These are phyloP conservation scores for Rhincodon typus DNA, from an alignment of 2,797 vertebrate genomes.

Conservation along the genomic window DNA sequence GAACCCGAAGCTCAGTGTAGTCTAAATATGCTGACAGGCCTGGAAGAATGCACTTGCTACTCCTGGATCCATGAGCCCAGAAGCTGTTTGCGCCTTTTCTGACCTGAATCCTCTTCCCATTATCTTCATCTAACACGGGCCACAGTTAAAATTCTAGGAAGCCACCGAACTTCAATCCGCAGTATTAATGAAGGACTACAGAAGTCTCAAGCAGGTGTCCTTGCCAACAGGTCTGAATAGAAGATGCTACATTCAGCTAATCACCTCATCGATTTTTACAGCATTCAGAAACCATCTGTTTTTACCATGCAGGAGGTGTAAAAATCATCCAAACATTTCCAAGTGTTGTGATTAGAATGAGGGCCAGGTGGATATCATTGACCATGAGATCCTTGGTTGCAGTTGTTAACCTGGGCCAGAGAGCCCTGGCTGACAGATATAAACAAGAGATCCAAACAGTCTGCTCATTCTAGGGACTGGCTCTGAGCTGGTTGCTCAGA, in stretches of 20 bases:
- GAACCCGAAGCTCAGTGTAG: background rate
- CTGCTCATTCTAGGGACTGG: too few relatives aligned
- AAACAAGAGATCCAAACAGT: too few relatives aligned
- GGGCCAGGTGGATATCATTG: too few relatives aligned
- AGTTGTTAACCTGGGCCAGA: too few relatives aligned
- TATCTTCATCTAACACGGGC: background rate
- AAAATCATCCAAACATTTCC: background rate
- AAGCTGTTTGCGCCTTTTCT: background rate
- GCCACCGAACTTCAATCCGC: background rate
- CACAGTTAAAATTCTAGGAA: background rate
- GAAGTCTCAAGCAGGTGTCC: background rate
- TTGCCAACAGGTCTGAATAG: background rate
- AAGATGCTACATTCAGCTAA: background rate
- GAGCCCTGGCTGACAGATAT: too few relatives aligned
- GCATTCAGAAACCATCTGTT: too few relatives aligned
- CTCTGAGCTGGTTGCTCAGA: too few relatives aligned
- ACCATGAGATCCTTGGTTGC: too few relatives aligned
- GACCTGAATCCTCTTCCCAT: background rate
- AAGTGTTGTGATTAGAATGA: too few relatives aligned
- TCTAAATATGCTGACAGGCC: background rate
- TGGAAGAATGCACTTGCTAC: background rate
- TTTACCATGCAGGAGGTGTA: background rate
- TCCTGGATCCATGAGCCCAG: background rate
- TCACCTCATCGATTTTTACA: background rate
- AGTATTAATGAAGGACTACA: background rate